Percentiles rank a stretch among this genome's conserved stretches.
Evolutionary conservation across 2,888 invertebrate genomes (phyloP).

Genomic region (Ctenicera cuprea): DNA sequence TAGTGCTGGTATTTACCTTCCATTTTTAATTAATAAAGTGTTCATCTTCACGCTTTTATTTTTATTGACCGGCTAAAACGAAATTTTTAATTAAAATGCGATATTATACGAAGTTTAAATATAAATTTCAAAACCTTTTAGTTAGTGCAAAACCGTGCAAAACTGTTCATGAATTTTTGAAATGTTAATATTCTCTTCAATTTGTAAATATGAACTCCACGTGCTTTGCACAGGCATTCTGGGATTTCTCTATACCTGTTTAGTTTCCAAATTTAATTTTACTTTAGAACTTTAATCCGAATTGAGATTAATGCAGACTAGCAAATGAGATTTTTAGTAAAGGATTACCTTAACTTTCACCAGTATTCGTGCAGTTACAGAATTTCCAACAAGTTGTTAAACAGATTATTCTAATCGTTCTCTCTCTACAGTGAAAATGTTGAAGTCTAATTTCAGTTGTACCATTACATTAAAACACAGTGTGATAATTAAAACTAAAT

Average conservation of each 20-base stretch:
- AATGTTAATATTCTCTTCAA: no score
- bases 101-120: not conserved
- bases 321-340: constrained; percentile 7
- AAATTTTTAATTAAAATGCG: not conserved
- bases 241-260: no score
- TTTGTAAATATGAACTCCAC: no score
- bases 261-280: constrained; percentile 2
- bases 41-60: not conserved
- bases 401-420: constrained; percentile 12
- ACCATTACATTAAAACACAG: no score
- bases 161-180: no score
- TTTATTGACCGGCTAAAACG: not conserved
- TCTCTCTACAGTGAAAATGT: no score
- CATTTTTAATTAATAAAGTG: constrained; percentile 2
- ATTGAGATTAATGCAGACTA: not conserved
- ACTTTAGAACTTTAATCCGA: not conserved
- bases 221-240: no score
- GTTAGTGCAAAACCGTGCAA: no score
- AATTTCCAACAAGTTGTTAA: constrained; percentile 14
- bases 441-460: no score
- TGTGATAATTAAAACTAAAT: no score
- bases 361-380: not conserved
- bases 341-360: constrained; percentile 13
- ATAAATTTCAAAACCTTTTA: no score
- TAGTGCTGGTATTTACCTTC: not conserved